phyloP scores from a whole-genome alignment of 2,797 vertebrate genomes.

The Darevskia nairensis region DNA sequence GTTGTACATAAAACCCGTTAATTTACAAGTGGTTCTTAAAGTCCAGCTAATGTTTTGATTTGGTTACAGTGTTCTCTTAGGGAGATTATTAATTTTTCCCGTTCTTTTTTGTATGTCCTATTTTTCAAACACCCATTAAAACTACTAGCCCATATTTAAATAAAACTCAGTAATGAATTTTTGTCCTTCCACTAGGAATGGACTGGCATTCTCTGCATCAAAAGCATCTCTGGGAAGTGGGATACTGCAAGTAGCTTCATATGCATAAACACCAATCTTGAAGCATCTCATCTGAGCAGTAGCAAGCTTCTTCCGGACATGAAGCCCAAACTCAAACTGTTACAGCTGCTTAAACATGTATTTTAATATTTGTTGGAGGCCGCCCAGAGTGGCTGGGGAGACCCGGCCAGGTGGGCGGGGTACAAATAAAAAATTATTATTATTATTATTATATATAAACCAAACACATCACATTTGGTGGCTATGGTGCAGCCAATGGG shows the following conservation, averaged over 20 bases:
- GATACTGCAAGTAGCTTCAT: neutral
- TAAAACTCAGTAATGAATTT: neutral
- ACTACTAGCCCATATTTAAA: neutral
- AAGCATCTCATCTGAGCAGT: neutral
- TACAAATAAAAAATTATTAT: too few species aligned
- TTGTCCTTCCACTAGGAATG: neutral
- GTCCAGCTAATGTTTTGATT: too few species aligned
- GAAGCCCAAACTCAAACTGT: neutral
- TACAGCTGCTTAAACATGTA: neutral
- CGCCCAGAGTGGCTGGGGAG: too few species aligned
- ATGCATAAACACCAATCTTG: neutral
- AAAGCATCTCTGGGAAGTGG: neutral
- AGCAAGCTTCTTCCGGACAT: neutral
- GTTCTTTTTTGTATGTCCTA: neutral
- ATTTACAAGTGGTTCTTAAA: too few species aligned
- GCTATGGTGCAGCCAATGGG: neutral
- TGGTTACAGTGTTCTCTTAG: too few species aligned
- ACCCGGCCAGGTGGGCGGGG: too few species aligned
- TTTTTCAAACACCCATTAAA: neutral
- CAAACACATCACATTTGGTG: neutral
- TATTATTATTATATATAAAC: too few species aligned
- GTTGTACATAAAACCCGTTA: too few species aligned
- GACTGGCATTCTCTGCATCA: neutral
- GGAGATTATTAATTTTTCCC: too few species aligned
- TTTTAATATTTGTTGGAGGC: too few species aligned